Base-by-base conservation (phyloP, 2,113 vertebrate genomes). In the Gadus chalcogrammus region DNA sequence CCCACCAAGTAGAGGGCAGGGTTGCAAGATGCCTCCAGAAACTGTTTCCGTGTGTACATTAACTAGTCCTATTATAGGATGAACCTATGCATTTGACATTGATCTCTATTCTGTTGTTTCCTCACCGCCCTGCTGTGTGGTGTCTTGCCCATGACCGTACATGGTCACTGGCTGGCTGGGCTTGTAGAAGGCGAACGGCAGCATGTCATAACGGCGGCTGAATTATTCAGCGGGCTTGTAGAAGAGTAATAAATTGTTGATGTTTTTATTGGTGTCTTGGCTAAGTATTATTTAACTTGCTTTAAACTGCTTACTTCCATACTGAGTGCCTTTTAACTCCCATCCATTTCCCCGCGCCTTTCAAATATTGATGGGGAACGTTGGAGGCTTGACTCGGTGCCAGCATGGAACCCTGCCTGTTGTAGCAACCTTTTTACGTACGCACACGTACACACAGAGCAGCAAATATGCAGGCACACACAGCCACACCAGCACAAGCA, bases 231-330 rank as follows among this genome's bases (percentile, higher is more conserved):
- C 75, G 79, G 78, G 84, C 87, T 84, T 65, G 82, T 85, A 85
- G 88, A 82, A 75, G 42, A 82, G 81, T 92, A 91, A 92, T 92
- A 92, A 92, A 91, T 91, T 91, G 88, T 79, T 76, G 78, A 88
- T 86, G 83, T 86, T 87, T 89, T 89, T 88, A 91, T 90, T 90
- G 90, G 87, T 90, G 86, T 83, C 86, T 90, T 75, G 67, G 87
- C 88, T 89, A 91, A 93, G 90, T 90, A 91, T 91, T 91, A 91
- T 92, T 92, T 93, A 93, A 92, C 91, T 89, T 86, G 85, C 87
- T 93, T 89, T 91, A 92, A 92, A 91, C 85, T 85, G 84, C 86
- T 84, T 88, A 81, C 89, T 90, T 91, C 85, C 82, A 84, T 88
- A 84, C 89, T 88, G 88, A 92, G 90, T 91, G 90, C 87, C 90